phyloP scores from a whole-genome alignment of 2,113 vertebrate genomes.

The Ciconia maguari region DNA sequence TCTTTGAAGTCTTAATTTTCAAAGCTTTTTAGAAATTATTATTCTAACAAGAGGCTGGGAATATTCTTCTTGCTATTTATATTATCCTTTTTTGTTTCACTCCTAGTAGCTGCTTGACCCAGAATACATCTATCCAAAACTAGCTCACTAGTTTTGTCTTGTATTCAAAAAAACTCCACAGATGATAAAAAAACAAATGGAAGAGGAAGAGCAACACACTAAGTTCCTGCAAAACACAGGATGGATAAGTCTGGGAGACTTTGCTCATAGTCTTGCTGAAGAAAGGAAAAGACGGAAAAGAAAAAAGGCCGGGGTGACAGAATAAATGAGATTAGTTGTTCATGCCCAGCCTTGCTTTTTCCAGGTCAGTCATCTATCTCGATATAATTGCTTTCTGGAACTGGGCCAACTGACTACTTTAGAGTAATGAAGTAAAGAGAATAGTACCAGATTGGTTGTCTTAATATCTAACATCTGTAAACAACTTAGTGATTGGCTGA shows the following conservation, averaged over 20 bases:
- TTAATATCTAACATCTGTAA: background rate
- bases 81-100: background rate
- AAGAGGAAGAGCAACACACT: background rate
- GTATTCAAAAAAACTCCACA: background rate
- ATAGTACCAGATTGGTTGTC: slow-evolving; percentile 9
- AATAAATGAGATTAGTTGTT: background rate
- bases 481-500: slow-evolving; percentile 19
- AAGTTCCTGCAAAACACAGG: background rate
- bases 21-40: background rate
- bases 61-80: background rate
- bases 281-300: background rate
- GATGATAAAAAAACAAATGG: background rate
- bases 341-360: background rate
- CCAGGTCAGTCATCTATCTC: background rate
- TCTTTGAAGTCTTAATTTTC: background rate
- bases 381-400: background rate
- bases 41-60: background rate
- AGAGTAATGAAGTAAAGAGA: slow-evolving; percentile 7
- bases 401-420: background rate
- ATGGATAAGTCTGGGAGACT: background rate
- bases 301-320: background rate
- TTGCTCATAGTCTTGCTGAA: background rate
- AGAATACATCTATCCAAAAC: background rate
- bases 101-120: background rate
- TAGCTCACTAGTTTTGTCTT: background rate